phyloP scores from a whole-genome alignment of 2,113 vertebrate genomes.

The Megalops atlanticus region DNA sequence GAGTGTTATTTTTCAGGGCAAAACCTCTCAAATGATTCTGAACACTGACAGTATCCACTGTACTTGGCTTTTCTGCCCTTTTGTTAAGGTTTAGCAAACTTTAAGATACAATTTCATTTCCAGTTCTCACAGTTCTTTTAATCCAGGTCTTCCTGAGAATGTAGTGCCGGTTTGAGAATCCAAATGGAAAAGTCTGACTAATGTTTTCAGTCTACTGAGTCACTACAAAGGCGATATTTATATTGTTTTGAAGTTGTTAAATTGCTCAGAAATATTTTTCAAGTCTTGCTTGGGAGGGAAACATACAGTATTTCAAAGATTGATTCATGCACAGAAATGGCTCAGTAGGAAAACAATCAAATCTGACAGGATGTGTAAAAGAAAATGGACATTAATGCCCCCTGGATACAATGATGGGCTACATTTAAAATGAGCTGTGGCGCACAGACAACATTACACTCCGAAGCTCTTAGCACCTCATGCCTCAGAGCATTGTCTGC shows the following conservation, averaged over 20 bases:
- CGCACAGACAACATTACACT: background rate
- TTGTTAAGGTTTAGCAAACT: conserved; percentile 19
- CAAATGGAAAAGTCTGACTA: background rate
- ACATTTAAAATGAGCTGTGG: too few species aligned
- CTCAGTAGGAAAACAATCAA: background rate
- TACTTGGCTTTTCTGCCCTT: conserved; percentile 3
- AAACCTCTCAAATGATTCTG: conserved; percentile 10
- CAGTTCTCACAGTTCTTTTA: conserved; percentile 14
- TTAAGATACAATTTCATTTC: conserved; percentile 17
- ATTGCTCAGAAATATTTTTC: background rate
- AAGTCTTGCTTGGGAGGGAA: background rate
- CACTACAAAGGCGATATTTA: conserved; percentile 16
- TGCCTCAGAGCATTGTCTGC: background rate
- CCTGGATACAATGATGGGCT: too few species aligned
- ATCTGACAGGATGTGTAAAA: background rate
- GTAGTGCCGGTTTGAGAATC: background rate
- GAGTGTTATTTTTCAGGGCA: background rate
- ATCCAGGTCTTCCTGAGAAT: conserved; percentile 7
- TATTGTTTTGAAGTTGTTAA: background rate
- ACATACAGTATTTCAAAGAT: too few species aligned
- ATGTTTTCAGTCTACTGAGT: conserved; percentile 8
- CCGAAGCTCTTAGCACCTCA: background rate
- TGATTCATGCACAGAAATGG: too few species aligned
- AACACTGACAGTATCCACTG: background rate
- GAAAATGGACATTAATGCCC: background rate